phyloP scores from a whole-genome alignment of 2,113 vertebrate species.

The Salvelinus sp. region DNA sequence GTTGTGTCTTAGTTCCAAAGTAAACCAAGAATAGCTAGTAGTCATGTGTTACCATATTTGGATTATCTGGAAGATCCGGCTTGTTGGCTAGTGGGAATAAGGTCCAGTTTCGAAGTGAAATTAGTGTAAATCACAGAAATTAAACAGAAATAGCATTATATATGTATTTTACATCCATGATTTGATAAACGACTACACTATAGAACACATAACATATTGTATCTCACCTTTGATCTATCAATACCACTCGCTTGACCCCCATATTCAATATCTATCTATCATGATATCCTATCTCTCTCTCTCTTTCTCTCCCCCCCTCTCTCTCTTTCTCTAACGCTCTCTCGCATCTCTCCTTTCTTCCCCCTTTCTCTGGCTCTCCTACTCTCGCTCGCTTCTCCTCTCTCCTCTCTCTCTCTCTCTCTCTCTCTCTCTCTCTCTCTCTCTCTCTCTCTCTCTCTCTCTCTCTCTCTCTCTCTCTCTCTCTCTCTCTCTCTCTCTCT shows the following conservation, averaged over 20 bases:
- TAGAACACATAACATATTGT: background rate
- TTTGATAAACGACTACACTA: background rate
- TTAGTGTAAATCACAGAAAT: too few species aligned
- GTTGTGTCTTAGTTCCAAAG: conserved; percentile 26
- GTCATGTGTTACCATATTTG: background rate
- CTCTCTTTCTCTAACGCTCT: too few species aligned
- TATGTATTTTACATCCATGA: too few species aligned
- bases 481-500: conserved; percentile 41
- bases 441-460: conserved; percentile 33
- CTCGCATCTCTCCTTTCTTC: conserved; percentile 60
- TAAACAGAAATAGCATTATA: too few species aligned
- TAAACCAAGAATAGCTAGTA: conserved; percentile 28
- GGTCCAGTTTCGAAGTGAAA: too few species aligned
- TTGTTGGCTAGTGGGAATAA: too few species aligned
- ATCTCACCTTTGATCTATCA: conserved; percentile 6
- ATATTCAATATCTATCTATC: background rate
- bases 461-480: conserved; percentile 41
- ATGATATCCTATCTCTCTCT: conserved; percentile 79
- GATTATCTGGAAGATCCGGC: too few species aligned
- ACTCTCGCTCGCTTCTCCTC: too few species aligned
- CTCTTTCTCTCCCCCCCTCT: conserved; percentile 61
- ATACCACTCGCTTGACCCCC: conserved; percentile 5
- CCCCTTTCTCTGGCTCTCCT: too few species aligned
- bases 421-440: conserved; percentile 5
- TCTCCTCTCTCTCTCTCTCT: conserved; percentile 48